Percentiles rank a stretch among this genome's conserved stretches.
These are phyloP conservation scores for Platichthys stellatus DNA, from an alignment of 2,113 vertebrate species.

Conservation along the genomic window DNA sequence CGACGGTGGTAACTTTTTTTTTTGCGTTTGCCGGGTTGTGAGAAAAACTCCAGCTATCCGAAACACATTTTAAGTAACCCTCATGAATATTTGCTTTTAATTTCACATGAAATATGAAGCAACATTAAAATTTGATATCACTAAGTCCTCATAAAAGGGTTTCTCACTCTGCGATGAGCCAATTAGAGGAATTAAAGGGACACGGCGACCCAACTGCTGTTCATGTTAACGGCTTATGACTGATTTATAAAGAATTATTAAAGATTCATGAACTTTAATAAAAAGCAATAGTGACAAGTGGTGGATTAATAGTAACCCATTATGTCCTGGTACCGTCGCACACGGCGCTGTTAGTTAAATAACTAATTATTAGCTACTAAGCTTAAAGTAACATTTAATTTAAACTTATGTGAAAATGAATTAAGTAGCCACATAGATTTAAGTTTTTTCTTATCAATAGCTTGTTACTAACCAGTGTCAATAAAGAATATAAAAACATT, in stretches of 20 bases:
- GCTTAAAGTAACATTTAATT: background rate
- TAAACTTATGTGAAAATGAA: background rate
- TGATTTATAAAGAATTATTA: constrained; percentile 1
- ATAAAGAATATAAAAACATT: background rate
- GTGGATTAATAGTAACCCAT: background rate
- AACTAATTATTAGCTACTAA: background rate
- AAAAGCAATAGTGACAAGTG: background rate
- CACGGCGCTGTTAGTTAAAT: background rate
- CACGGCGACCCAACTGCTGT: background rate
- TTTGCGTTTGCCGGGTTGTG: background rate
- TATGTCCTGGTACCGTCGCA: background rate
- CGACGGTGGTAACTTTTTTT: no score
- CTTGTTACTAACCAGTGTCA: background rate
- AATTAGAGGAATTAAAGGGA: background rate
- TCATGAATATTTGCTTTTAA: background rate
- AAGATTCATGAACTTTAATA: background rate
- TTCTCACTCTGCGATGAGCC: background rate
- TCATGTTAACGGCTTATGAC: background rate
- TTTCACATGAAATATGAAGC: background rate
- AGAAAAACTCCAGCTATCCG: background rate
- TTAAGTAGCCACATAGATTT: no score
- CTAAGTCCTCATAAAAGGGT: background rate
- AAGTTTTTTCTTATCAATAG: background rate
- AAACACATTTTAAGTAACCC: background rate
- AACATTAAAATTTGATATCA: background rate